phyloP scores from a whole-genome alignment of 1,140 invertebrate species.

The Leptopilina boulardi region DNA sequence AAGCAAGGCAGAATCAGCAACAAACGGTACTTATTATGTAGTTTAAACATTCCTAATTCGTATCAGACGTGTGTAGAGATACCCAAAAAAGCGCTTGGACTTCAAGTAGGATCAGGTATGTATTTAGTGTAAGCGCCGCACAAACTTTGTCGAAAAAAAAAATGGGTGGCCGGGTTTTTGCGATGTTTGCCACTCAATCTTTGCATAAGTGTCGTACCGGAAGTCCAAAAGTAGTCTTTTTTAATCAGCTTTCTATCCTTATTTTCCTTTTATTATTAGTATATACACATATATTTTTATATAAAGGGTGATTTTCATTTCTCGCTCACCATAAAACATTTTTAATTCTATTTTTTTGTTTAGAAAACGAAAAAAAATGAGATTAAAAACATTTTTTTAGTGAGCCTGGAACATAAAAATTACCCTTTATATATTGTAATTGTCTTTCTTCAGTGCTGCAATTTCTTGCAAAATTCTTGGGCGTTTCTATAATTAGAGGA shows the following conservation, averaged over 20 bases:
- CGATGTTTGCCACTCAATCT: constrained; percentile 29
- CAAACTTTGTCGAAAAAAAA: constrained; percentile 13
- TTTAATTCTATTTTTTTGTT: too few relatives aligned
- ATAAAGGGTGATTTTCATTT: too few relatives aligned
- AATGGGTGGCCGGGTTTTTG: constrained; percentile 25
- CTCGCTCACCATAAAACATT: too few relatives aligned
- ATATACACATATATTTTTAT: not conserved
- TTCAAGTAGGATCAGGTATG: constrained; percentile 32
- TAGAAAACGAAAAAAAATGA: too few relatives aligned
- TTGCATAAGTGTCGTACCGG: constrained; percentile 28
- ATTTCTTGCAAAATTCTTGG: too few relatives aligned
- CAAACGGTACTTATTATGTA: constrained; percentile 73
- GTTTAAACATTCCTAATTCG: constrained; percentile 43
- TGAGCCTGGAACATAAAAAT: too few relatives aligned
- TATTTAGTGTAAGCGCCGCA: constrained; percentile 31
- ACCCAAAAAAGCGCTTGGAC: constrained; percentile 31
- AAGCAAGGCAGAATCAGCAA: constrained; percentile 86
- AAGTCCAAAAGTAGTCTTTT: constrained; percentile 28
- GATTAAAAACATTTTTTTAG: too few relatives aligned
- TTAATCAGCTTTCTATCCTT: not conserved
- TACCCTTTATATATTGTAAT: too few relatives aligned
- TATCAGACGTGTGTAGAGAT: constrained; percentile 33
- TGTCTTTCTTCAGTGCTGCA: too few relatives aligned
- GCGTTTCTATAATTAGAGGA: too few relatives aligned
- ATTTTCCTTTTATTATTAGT: not conserved